Base-by-base conservation (phyloP, 2,113 vertebrate species). In the Otus sunia region DNA sequence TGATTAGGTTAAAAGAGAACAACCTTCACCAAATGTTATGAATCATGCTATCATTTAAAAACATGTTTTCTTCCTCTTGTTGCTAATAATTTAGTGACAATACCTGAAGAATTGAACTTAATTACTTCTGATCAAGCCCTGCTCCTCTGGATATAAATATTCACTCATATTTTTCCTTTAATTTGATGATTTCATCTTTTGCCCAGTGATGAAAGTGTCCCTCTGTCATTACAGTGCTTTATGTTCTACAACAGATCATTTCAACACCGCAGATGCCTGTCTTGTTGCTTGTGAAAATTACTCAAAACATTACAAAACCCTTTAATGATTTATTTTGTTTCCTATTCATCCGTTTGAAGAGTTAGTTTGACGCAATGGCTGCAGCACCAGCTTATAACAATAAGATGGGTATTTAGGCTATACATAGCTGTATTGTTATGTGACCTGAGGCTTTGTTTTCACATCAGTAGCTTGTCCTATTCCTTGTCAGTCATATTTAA, bases 1-100 rank as follows among this genome's bases (percentile, higher is more conserved):
- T 84, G 55, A 45, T 96, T 93, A 39, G 21, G 78, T 96, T 97
- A 96, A 95, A 95, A 96, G 87, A 95, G 77, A 96, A 79, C 87
- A 96, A 97, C 96, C 73, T 90, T 56, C 72, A 95, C 93, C 64
- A 92, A 97, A 96, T 76, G 92, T 95, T 96, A 76, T 64, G 60
- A 88, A 82, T 91, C 75, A 91, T 27, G 36, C 25, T 32, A 60
- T 49, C 9, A n/a, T 92, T 91, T 94, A 64, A 89, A 89, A 93
- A 68, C 30, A 26, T 14, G 34, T n/a, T 92, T 94, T 90, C 67
- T 86, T 85, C 67, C 60, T 68, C 92, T 74, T 87, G 39, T 53
- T 83, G 74, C 22, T 45, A 49, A 37, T 30, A 68, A 15, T 79
- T 94, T 56, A 83, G 39, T 49, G 45, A 41, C 34, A 76, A 72